phyloP scores from a whole-genome alignment of 2,113 vertebrate genomes.

The western clawed frog (Xenopus tropicalis) region DNA sequence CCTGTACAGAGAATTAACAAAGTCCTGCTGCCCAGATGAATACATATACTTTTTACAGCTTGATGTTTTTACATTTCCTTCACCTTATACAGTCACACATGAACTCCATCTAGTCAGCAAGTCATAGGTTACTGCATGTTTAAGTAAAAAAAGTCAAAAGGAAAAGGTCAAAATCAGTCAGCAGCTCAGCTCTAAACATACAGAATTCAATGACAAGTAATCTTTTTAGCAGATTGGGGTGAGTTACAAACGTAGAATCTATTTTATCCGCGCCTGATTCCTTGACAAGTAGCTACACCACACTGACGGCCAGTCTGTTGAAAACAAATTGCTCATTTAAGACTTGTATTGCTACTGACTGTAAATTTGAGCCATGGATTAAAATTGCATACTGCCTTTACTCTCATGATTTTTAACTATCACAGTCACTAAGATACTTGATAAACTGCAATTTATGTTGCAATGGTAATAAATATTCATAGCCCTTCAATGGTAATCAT shows the following conservation, averaged over 20 bases:
- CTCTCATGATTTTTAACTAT: not conserved
- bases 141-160: not conserved
- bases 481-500: constrained; percentile 11
- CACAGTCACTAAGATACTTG: constrained; percentile 20
- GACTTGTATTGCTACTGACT: constrained; percentile 21
- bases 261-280: constrained; percentile 19
- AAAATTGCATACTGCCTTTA: constrained; percentile 1
- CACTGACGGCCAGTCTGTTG: constrained; percentile 23
- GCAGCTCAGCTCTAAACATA: constrained; percentile 4
- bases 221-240: constrained; percentile 22
- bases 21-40: too few relatives aligned
- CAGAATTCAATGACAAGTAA: constrained; percentile 39
- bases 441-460: constrained; percentile 34
- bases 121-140: not conserved
- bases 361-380: constrained; percentile 31
- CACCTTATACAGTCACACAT: not conserved
- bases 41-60: too few relatives aligned
- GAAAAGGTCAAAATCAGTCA: not conserved
- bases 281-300: constrained; percentile 27
- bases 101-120: not conserved
- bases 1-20: too few relatives aligned
- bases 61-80: too few relatives aligned
- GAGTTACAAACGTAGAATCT: constrained; percentile 18
- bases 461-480: constrained; percentile 38
- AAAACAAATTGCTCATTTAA: constrained; percentile 37